Conservation (phyloP, 2,113 vertebrate genomes). For the Neogobius melanostomus region DNA sequence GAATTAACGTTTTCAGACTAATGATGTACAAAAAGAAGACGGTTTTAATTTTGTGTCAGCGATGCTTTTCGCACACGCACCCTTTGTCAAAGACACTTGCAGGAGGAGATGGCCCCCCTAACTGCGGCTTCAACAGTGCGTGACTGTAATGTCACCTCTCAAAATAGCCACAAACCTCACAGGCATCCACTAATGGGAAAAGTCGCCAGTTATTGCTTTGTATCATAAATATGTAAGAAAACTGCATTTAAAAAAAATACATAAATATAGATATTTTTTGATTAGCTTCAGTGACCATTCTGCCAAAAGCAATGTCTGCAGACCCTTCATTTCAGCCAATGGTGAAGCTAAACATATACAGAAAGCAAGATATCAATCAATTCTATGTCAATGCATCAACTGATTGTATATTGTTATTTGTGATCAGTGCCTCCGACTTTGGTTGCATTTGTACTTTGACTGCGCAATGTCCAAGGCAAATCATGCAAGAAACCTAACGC, state of each 20-base stretch:
- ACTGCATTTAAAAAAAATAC: conserved; percentile 12
- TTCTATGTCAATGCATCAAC: not conserved
- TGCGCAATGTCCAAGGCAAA: conserved; percentile 24
- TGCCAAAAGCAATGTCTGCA: too few species aligned
- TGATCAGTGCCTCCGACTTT: conserved; percentile 6
- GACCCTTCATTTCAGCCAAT: not conserved
- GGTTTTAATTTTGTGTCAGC: conserved; percentile 2
- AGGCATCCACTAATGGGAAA: not conserved
- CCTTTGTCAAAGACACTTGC: conserved; percentile 22
- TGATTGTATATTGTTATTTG: not conserved
- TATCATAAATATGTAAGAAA: conserved; percentile 29
- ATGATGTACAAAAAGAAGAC: conserved; percentile 12
- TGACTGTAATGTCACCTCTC: not conserved
- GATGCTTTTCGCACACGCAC: conserved; percentile 8
- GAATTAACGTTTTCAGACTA: conserved; percentile 15
- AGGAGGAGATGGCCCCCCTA: conserved; percentile 4
- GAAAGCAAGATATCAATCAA: not conserved
- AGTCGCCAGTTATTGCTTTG: conserved; percentile 9
- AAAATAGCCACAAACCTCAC: not conserved
- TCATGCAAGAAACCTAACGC: conserved; percentile 39
- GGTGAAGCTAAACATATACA: not conserved
- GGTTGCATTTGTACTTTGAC: conserved; percentile 34
- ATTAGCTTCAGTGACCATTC: not conserved
- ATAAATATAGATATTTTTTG: not conserved
- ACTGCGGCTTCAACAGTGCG: not conserved